Evolutionary conservation across 2,888 invertebrate genomes (phyloP).

Genomic region (Uropetala carovei): DNA sequence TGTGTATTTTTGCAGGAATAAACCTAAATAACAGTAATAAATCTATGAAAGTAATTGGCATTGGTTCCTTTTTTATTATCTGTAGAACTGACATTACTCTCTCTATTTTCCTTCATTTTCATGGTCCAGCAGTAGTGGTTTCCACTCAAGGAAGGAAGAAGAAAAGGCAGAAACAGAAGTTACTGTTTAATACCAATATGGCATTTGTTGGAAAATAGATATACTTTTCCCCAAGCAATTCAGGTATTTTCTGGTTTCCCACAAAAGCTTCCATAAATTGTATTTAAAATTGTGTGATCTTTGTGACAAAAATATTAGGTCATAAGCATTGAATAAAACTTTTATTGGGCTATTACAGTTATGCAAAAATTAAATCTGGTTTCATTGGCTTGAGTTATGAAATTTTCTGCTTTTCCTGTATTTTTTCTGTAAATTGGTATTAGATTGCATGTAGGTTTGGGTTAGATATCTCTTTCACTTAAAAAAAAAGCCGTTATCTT

Average conservation of each 20-base stretch:
- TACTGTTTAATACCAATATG: conserved; percentile 83
- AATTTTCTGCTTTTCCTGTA: neutral
- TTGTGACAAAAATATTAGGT: conserved; percentile 35
- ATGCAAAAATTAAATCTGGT: conserved; percentile 39
- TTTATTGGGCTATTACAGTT: conserved; percentile 2
- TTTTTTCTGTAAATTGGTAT: neutral
- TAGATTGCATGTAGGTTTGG: neutral
- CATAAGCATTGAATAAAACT: neutral
- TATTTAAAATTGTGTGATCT: conserved; percentile 36
- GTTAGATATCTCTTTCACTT: neutral
- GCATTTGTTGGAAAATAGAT: conserved; percentile 68
- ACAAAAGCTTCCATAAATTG: conserved; percentile 44
- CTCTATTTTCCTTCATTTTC: neutral
- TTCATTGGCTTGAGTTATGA: conserved; percentile 23
- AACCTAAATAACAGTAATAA: no score
- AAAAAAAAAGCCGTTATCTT: neutral
- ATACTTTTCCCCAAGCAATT: neutral
- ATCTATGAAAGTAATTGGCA: no score
- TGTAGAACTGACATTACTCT: no score
- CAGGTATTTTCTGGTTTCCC: neutral
- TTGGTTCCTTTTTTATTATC: no score
- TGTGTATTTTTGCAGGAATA: no score
- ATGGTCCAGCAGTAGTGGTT: conserved; percentile 70
- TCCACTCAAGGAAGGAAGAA: conserved; percentile 77
- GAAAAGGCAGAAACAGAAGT: conserved; percentile 86